Conservation (phyloP, 2,113 vertebrate species). For the Donacobius atricapilla region DNA sequence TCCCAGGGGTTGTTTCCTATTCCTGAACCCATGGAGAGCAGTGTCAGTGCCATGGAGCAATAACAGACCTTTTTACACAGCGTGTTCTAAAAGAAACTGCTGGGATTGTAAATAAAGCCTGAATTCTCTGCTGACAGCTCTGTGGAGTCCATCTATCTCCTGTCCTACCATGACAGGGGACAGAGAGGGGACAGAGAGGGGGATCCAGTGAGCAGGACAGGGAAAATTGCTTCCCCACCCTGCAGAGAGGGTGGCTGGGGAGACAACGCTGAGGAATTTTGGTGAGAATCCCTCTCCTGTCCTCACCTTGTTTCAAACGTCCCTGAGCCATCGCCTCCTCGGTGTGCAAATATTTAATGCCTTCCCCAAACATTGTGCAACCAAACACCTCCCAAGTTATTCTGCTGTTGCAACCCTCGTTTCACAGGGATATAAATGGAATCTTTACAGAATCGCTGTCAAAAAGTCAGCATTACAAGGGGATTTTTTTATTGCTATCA, state of each 20-base stretch:
- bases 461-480: neutral
- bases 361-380: slow-evolving; percentile 51
- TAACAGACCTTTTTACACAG: no score
- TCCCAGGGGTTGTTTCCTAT: no score
- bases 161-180: no score
- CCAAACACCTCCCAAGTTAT: neutral
- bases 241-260: neutral
- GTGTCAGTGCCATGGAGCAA: no score
- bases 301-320: neutral
- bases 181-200: neutral
- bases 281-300: neutral
- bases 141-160: no score
- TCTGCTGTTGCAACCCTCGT: neutral
- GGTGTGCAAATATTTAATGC: neutral
- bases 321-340: neutral
- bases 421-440: neutral
- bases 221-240: neutral
- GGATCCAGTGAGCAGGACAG: neutral
- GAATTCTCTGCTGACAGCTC: no score
- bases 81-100: no score
- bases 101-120: no score
- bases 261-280: neutral
- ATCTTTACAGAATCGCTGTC: neutral
- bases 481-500: neutral
- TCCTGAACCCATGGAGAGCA: no score